phyloP scores from a whole-genome alignment of 2,888 invertebrate species.

The Ormia ochracea region DNA sequence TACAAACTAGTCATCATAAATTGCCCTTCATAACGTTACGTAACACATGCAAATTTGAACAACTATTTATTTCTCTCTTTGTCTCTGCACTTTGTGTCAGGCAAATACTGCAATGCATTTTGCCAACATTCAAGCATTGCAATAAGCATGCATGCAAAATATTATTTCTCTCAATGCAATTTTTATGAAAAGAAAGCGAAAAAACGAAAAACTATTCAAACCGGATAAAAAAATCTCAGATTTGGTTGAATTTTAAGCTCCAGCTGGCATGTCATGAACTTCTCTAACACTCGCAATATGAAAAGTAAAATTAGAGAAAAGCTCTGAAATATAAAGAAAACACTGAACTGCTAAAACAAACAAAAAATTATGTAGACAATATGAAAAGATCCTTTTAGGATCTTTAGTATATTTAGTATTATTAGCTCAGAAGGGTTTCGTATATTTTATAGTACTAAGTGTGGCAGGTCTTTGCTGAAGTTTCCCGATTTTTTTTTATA shows the following conservation, averaged over 20 bases:
- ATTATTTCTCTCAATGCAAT: conserved; percentile 33
- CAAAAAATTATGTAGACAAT: conserved; percentile 55
- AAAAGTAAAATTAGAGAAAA: conserved; percentile 30
- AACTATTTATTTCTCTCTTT: conserved; percentile 21
- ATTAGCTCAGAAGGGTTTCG: too few relatives aligned
- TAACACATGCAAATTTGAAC: conserved; percentile 22
- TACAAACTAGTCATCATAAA: conserved; percentile 16
- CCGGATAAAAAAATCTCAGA: conserved; percentile 15
- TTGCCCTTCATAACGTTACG: conserved; percentile 54
- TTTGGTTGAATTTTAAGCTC: conserved; percentile 32
- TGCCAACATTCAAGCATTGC: conserved; percentile 5
- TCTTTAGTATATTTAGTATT: too few relatives aligned
- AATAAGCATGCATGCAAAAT: neutral
- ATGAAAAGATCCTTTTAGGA: conserved; percentile 50
- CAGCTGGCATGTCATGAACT: conserved; percentile 59
- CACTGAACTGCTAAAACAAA: neutral
- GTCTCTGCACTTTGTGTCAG: conserved; percentile 6
- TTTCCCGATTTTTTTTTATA: too few relatives aligned
- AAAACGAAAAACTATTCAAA: conserved; percentile 4
- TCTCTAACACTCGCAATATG: conserved; percentile 32
- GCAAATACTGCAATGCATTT: conserved; percentile 21
- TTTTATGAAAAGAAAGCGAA: conserved; percentile 1
- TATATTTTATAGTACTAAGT: too few relatives aligned
- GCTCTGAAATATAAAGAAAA: conserved; percentile 26
- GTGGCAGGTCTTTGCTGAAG: too few relatives aligned